Conservation (phyloP, 2,888 invertebrate species). For the Drosophila maculinotata region DNA sequence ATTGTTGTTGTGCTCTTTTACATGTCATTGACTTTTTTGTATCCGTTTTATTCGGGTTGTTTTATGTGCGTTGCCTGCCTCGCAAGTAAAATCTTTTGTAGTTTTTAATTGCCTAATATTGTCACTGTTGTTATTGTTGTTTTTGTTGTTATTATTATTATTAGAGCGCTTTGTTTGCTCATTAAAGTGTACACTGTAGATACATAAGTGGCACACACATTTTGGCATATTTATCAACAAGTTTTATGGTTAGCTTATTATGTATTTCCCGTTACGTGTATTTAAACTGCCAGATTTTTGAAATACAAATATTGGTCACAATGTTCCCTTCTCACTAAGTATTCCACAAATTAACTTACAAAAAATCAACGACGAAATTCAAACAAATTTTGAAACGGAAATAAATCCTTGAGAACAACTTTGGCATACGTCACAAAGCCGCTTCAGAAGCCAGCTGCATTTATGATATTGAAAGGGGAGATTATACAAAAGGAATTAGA, state of each 20-base stretch:
- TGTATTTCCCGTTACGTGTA: slow-evolving; percentile 8
- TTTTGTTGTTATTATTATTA: slow-evolving; percentile 35
- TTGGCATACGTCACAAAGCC: not conserved
- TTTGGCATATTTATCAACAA: slow-evolving; percentile 34
- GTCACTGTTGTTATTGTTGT: slow-evolving; percentile 28
- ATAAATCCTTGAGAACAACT: slow-evolving; percentile 1
- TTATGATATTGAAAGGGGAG: not conserved
- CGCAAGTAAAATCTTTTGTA: slow-evolving; percentile 63
- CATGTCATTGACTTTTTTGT: slow-evolving; percentile 75
- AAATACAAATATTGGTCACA: too few relatives aligned
- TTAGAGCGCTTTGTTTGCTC: slow-evolving; percentile 62
- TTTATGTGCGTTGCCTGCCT: slow-evolving; percentile 22
- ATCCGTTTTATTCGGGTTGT: slow-evolving; percentile 27
- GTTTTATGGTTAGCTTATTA: slow-evolving; percentile 5
- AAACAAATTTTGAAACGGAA: not conserved
- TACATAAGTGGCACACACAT: slow-evolving; percentile 51
- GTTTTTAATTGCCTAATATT: slow-evolving; percentile 68
- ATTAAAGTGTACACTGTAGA: slow-evolving; percentile 45
- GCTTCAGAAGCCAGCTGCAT: not conserved
- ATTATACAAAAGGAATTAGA: not conserved
- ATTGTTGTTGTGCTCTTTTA: slow-evolving; percentile 43
- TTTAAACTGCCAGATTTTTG: too few relatives aligned
- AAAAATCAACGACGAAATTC: too few relatives aligned
- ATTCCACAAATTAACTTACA: too few relatives aligned
- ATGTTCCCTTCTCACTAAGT: too few relatives aligned